phyloP scores from a whole-genome alignment of 2,113 vertebrate genomes.

The Cricetomys ansorgei region DNA sequence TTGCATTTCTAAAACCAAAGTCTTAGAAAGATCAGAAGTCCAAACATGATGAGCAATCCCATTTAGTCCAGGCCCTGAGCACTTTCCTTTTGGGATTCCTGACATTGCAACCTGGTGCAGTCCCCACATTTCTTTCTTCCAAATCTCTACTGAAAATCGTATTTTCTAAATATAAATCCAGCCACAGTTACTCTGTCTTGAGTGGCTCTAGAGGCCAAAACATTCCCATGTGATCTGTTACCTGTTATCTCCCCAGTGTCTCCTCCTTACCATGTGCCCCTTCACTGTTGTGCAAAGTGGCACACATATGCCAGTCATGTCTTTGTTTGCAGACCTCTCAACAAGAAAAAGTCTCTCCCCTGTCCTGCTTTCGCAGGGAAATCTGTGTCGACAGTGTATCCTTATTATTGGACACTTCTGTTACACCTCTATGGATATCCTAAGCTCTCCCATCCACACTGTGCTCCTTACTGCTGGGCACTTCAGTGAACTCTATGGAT shows the following conservation, averaged over 20 bases:
- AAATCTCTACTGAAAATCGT: neutral
- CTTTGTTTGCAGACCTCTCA: neutral
- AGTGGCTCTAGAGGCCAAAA: neutral
- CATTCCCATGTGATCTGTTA: neutral
- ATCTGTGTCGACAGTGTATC: neutral
- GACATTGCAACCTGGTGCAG: neutral
- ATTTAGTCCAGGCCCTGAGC: neutral
- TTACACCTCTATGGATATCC: neutral
- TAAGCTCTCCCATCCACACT: neutral
- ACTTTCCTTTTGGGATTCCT: neutral
- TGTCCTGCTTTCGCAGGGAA: neutral
- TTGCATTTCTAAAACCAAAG: neutral
- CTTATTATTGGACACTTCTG: neutral
- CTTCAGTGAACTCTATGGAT: too few species aligned
- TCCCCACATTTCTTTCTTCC: neutral
- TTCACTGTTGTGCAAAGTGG: neutral
- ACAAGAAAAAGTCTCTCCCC: neutral
- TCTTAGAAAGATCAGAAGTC: neutral
- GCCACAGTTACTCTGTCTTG: neutral
- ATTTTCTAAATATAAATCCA: neutral
- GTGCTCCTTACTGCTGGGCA: neutral
- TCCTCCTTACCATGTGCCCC: neutral
- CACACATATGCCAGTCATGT: neutral
- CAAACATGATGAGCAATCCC: neutral
- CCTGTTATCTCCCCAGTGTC: neutral